These are phyloP conservation scores for Gambusia holbrooki DNA, from an alignment of 2,113 vertebrate genomes.

Conservation along the genomic window DNA sequence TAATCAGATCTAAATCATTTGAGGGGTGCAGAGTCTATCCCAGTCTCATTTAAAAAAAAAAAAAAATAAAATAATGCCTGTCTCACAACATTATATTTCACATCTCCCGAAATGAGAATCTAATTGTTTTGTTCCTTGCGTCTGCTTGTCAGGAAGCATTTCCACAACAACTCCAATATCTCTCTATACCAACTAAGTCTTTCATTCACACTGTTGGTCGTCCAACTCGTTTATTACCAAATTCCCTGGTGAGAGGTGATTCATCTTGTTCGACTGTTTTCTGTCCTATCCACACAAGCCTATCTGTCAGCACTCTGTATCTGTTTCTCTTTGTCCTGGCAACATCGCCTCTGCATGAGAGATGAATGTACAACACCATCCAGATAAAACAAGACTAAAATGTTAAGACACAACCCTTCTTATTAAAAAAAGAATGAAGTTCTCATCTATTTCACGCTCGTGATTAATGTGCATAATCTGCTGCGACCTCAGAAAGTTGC, in stretches of 20 bases:
- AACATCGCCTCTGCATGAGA: constrained; percentile 1
- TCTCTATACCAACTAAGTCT: constrained; percentile 21
- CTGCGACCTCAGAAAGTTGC: background rate
- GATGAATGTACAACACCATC: background rate
- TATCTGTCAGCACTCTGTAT: constrained; percentile 27
- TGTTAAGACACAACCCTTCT: background rate
- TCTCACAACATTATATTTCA: constrained; percentile 35
- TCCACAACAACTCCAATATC: constrained; percentile 19
- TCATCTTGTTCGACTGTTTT: constrained; percentile 42
- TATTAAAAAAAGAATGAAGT: background rate
- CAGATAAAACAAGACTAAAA: background rate
- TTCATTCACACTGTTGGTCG: background rate
- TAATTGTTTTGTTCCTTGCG: constrained; percentile 1
- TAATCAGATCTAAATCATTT: background rate
- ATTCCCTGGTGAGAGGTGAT: constrained; percentile 34
- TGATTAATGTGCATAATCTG: background rate
- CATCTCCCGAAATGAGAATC: constrained; percentile 8
- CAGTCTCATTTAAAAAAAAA: background rate
- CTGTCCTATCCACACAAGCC: too few species aligned
- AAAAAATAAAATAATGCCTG: background rate
- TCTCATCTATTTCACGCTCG: background rate
- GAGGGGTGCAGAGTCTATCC: background rate
- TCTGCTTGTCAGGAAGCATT: constrained; percentile 13
- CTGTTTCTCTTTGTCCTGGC: constrained; percentile 6
- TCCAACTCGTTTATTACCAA: constrained; percentile 15